Conservation (phyloP, 64 coral and sea anemone species). For the Pocillopora verrucosa region DNA sequence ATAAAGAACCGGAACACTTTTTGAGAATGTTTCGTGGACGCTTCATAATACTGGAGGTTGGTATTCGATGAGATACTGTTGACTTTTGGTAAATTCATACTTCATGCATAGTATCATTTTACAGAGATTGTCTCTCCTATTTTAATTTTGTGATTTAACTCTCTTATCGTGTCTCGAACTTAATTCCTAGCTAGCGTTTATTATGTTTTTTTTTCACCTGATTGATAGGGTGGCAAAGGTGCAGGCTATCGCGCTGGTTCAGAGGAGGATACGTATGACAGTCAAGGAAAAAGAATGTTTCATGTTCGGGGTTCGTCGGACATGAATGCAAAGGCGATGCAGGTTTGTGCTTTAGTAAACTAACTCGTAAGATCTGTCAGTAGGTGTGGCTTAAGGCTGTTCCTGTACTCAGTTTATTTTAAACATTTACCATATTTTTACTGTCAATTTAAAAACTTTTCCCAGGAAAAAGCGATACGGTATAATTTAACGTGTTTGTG, state of each 20-base stretch:
- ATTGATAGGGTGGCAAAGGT: constrained; percentile 76
- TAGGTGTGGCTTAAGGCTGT: not conserved
- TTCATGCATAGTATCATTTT: too few species aligned
- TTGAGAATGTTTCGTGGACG: constrained; percentile 87
- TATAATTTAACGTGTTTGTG: not conserved
- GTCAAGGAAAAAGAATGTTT: constrained; percentile 86
- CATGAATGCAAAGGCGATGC: constrained; percentile 83
- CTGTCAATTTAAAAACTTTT: not conserved
- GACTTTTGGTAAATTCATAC: too few species aligned
- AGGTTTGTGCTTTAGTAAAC: constrained; percentile 19
- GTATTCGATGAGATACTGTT: not conserved
- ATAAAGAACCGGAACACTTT: constrained; percentile 94
- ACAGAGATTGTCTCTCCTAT: too few species aligned
- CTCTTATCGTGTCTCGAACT: too few species aligned
- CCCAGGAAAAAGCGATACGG: too few species aligned
- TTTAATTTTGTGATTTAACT: too few species aligned
- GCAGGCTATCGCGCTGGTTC: constrained; percentile 78
- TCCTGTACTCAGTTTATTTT: not conserved
- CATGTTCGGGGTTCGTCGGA: constrained; percentile 83
- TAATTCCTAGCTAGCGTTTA: too few species aligned
- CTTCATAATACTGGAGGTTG: constrained; percentile 82
- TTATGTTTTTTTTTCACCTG: too few species aligned
- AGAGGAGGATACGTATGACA: constrained; percentile 82
- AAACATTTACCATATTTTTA: not conserved
- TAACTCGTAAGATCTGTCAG: not conserved